Conservation (phyloP, 2,888 invertebrate genomes). For the Cenopis cana region DNA sequence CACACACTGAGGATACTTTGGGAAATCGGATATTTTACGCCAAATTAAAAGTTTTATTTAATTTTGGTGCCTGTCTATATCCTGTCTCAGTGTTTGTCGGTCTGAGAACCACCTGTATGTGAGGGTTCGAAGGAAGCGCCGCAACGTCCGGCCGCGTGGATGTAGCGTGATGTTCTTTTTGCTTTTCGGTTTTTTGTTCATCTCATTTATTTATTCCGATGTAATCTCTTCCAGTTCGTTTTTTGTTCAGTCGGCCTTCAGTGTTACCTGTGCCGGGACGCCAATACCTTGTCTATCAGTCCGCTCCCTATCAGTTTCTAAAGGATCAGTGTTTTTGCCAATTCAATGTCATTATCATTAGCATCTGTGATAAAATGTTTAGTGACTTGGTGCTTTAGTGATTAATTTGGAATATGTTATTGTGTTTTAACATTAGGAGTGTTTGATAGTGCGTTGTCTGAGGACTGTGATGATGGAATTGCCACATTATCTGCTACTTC, state of each 20-base stretch:
- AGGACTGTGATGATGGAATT: conserved; percentile 80
- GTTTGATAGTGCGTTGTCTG: conserved; percentile 52
- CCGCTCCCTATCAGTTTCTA: conserved; percentile 57
- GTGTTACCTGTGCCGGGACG: conserved; percentile 83
- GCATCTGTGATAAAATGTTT: conserved; percentile 25
- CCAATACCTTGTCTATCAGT: conserved; percentile 68
- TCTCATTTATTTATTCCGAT: conserved; percentile 86
- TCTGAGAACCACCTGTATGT: conserved; percentile 68
- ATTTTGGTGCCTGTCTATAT: too few species aligned
- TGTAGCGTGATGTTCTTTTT: conserved; percentile 83
- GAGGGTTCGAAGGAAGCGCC: conserved; percentile 82
- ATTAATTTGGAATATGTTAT: conserved; percentile 51
- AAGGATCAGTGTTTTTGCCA: conserved; percentile 45
- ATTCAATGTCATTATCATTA: conserved; percentile 36
- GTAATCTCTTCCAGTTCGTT: conserved; percentile 85
- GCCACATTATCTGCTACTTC: conserved; percentile 73
- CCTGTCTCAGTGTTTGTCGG: not conserved
- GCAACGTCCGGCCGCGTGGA: conserved; percentile 85
- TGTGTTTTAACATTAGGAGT: conserved; percentile 44
- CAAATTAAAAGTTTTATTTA: too few species aligned
- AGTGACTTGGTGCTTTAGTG: conserved; percentile 43
- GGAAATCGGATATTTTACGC: too few species aligned
- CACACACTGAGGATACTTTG: too few species aligned
- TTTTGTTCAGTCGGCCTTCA: conserved; percentile 85
- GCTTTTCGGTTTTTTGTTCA: conserved; percentile 83